Conservation (phyloP, 2,797 vertebrate genomes). For the Oreonectes daqikongensis region DNA sequence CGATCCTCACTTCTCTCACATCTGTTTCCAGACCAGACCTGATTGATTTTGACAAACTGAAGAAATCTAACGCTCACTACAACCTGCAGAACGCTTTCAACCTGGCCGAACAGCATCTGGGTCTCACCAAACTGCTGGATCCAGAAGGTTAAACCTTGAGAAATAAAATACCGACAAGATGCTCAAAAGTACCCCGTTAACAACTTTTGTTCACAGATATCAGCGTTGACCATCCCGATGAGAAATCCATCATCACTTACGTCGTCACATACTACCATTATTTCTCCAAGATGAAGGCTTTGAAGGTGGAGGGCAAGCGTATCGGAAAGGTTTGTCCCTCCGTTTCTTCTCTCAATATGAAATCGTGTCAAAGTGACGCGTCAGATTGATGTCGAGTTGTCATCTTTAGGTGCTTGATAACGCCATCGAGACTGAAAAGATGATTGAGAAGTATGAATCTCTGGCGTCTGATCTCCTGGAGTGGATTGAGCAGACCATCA, state of each 20-base stretch:
- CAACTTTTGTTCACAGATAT: slow-evolving; percentile 80
- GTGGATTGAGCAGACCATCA: slow-evolving; percentile 98
- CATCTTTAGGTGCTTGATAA: slow-evolving; percentile 88
- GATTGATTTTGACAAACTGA: slow-evolving; percentile 96
- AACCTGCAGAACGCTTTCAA: slow-evolving; percentile 98
- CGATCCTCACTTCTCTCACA: background rate
- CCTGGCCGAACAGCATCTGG: slow-evolving; percentile 94
- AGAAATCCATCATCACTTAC: slow-evolving; percentile 98
- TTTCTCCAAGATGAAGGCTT: slow-evolving; percentile 98
- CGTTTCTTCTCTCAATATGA: background rate
- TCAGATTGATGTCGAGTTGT: background rate
- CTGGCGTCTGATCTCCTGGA: slow-evolving; percentile 95
- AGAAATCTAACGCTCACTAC: slow-evolving; percentile 97
- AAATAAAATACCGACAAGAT: background rate
- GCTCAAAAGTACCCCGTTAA: background rate
- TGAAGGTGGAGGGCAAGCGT: slow-evolving; percentile 95
- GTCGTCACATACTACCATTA: slow-evolving; percentile 98
- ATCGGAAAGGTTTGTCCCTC: slow-evolving; percentile 86
- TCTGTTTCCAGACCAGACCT: slow-evolving; percentile 84
- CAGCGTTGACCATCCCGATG: slow-evolving; percentile 96
- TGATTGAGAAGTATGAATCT: slow-evolving; percentile 97
- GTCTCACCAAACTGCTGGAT: slow-evolving; percentile 92
- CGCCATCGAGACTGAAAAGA: slow-evolving; percentile 96
- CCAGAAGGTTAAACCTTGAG: slow-evolving; percentile 80
- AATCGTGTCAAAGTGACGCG: background rate